Conservation (phyloP, 2,888 invertebrate species). For the Torymus aiolomorphi region DNA sequence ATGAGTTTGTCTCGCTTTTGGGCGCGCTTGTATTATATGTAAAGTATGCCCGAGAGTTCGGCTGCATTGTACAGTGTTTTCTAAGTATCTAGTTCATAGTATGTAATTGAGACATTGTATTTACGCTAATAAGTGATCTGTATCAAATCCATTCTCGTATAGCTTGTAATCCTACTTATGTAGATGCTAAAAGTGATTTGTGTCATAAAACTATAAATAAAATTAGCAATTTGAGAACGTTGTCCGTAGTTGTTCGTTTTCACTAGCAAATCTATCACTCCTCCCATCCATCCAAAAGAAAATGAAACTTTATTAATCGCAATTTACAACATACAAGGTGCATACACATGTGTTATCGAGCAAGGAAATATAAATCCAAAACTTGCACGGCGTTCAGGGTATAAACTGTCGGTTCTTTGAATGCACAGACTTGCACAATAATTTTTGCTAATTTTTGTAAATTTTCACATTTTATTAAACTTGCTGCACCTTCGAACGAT, state of each 20-base stretch:
- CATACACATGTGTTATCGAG: slow-evolving; percentile 39
- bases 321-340: too few species aligned
- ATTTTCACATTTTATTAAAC: slow-evolving; percentile 66
- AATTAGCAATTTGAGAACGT: slow-evolving; percentile 75
- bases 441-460: slow-evolving; percentile 64
- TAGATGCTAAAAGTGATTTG: slow-evolving; percentile 76
- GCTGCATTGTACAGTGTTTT: slow-evolving; percentile 76
- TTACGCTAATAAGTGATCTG: slow-evolving; percentile 75
- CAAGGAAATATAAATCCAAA: slow-evolving; percentile 66
- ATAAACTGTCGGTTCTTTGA: slow-evolving; percentile 67
- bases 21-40: slow-evolving; percentile 74
- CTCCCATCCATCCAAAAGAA: neutral
- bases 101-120: slow-evolving; percentile 75
- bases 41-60: slow-evolving; percentile 75
- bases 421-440: slow-evolving; percentile 66
- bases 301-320: too few species aligned
- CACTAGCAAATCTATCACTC: too few species aligned
- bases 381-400: slow-evolving; percentile 69
- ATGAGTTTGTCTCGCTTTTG: slow-evolving; percentile 60
- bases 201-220: slow-evolving; percentile 75
- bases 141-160: slow-evolving; percentile 76
- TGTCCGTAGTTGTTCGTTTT: slow-evolving; percentile 37
- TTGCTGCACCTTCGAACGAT: slow-evolving; percentile 63
- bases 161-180: slow-evolving; percentile 75
- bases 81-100: slow-evolving; percentile 76